phyloP scores from a whole-genome alignment of 37 sponge, comb jelly and placozoan genomes.

The Hexactinellida sp. region DNA sequence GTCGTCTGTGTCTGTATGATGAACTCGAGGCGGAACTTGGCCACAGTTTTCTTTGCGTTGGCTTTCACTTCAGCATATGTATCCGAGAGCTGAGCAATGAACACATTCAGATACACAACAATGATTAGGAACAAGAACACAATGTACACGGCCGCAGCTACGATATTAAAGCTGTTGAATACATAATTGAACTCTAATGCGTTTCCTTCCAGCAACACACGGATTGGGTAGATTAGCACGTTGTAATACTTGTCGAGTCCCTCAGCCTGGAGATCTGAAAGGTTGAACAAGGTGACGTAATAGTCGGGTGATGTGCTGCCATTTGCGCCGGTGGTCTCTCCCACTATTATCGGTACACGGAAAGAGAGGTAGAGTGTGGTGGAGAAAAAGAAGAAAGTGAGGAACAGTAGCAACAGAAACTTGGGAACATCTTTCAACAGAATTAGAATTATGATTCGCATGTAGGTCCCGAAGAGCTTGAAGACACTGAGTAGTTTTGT shows the following conservation, averaged over 20 bases:
- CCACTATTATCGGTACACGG: background rate
- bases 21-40: background rate
- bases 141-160: background rate
- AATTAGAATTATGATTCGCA: background rate
- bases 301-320: background rate
- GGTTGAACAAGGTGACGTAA: background rate
- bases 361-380: background rate
- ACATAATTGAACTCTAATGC: constrained; percentile 6
- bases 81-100: constrained; percentile 15
- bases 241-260: background rate
- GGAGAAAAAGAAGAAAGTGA: background rate
- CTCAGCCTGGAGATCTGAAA: background rate
- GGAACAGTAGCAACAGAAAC: constrained; percentile 12
- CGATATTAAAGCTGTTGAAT: background rate
- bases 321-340: background rate
- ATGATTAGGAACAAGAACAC: background rate
- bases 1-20: background rate
- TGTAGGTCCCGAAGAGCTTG: background rate
- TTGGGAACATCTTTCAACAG: constrained; percentile 3
- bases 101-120: constrained; percentile 6
- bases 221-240: background rate
- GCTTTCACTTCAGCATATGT: constrained; percentile 12
- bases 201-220: background rate
- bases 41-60: constrained; percentile 9
- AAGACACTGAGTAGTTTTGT: constrained; percentile 13